Conservation (phyloP, 1,140 invertebrate genomes). For the Eriocheir sinensis region DNA sequence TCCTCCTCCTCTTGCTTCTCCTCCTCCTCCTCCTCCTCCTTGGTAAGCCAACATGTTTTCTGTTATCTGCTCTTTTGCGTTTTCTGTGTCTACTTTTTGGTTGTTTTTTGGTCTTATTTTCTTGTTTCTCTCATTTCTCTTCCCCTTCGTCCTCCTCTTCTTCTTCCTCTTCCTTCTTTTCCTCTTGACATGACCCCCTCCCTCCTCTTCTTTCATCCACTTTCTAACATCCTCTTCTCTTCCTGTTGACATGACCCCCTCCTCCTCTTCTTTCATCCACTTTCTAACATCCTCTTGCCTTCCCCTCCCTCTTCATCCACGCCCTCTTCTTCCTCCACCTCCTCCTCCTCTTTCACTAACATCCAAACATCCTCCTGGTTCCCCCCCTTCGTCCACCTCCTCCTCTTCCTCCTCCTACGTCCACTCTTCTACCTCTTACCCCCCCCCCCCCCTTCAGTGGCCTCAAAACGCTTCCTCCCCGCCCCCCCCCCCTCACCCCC, state of each 20-base stretch:
- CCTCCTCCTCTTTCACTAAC: not conserved
- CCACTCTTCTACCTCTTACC: not conserved
- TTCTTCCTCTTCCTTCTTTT: slow-evolving; percentile 1
- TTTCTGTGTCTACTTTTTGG: not conserved
- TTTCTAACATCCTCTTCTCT: not conserved
- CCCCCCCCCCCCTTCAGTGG: too few species aligned
- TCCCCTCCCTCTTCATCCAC: not conserved
- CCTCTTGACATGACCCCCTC: not conserved
- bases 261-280: not conserved
- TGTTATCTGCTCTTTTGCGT: not conserved
- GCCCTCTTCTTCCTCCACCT: not conserved
- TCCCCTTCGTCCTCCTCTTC: not conserved
- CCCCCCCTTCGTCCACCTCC: not conserved
- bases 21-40: not conserved
- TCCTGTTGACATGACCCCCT: not conserved
- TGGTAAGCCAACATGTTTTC: not conserved
- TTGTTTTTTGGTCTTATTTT: not conserved
- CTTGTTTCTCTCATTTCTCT: not conserved
- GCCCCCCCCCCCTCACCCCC: too few species aligned
- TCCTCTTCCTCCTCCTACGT: not conserved
- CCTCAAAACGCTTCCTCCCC: too few species aligned
- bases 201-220: slow-evolving; percentile 23
- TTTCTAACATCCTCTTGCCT: not conserved
- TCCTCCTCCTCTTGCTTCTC: not conserved
- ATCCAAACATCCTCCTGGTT: not conserved